These are phyloP conservation scores for Platerodrilus igneus DNA, from an alignment of 2,888 invertebrate species.

Conservation along the genomic window DNA sequence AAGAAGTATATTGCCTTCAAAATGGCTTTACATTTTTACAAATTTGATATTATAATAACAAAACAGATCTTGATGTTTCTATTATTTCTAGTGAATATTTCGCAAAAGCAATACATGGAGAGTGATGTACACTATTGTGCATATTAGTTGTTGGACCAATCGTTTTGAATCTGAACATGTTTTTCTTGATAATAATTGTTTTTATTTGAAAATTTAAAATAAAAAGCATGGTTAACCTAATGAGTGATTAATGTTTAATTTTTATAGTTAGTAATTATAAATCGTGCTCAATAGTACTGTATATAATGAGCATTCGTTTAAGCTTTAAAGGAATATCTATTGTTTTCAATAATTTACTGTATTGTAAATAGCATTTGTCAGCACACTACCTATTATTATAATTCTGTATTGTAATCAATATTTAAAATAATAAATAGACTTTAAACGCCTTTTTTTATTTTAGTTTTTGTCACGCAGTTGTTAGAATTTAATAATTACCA, in stretches of 20 bases:
- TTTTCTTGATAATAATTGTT: constrained; percentile 23
- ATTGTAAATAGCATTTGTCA: constrained; percentile 51
- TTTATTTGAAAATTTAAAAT: too few species aligned
- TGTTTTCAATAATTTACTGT: constrained; percentile 46
- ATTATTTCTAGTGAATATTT: constrained; percentile 39
- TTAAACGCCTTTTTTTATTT: constrained; percentile 30
- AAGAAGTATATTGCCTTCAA: too few species aligned
- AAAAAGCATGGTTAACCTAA: too few species aligned
- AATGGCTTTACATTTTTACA: too few species aligned
- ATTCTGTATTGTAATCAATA: constrained; percentile 52
- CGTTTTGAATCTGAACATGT: constrained; percentile 35
- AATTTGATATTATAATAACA: too few species aligned
- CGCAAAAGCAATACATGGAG: constrained; percentile 45
- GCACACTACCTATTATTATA: constrained; percentile 50
- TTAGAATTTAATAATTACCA: too few species aligned
- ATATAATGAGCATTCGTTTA: constrained; percentile 22
- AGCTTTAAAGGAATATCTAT: constrained; percentile 46
- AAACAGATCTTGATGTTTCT: too few species aligned
- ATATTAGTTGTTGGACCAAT: constrained; percentile 40
- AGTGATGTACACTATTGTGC: constrained; percentile 50
- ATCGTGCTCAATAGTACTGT: constrained; percentile 6
- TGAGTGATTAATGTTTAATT: constrained; percentile 12
- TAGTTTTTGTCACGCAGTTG: too few species aligned
- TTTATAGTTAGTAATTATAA: constrained; percentile 6
- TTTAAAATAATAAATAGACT: constrained; percentile 50